These are phyloP conservation scores for Drosophila jambulina DNA, from an alignment of 1,140 invertebrate species.

Conservation along the genomic window DNA sequence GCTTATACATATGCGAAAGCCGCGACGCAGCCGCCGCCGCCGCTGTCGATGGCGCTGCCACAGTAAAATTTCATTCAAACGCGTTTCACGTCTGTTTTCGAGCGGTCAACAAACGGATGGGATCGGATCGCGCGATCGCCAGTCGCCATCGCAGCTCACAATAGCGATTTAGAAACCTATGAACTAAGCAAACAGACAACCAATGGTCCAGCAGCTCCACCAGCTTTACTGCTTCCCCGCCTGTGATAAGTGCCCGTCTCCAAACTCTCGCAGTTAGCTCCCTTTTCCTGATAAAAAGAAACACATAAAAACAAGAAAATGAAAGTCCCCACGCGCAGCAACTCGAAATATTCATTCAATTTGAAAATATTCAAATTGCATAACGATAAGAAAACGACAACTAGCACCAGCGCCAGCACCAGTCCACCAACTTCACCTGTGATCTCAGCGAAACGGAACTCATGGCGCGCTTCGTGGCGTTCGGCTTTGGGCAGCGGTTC, in stretches of 20 bases:
- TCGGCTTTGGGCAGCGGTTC: slow-evolving; percentile 52
- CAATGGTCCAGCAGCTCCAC: slow-evolving; percentile 6
- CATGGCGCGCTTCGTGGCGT: slow-evolving; percentile 77
- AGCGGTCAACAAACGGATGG: slow-evolving; percentile 66
- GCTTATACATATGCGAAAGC: slow-evolving; percentile 72
- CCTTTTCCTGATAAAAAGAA: slow-evolving; percentile 10
- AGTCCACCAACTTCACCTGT: slow-evolving; percentile 75
- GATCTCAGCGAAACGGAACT: slow-evolving; percentile 78
- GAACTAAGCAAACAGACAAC: slow-evolving; percentile 20
- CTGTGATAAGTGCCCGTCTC: slow-evolving; percentile 44
- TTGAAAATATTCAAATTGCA: slow-evolving; percentile 84
- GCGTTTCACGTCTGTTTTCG: slow-evolving; percentile 76
- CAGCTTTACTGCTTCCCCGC: not conserved
- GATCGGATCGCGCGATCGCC: slow-evolving; percentile 54
- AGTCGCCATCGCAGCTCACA: slow-evolving; percentile 18
- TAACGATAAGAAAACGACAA: slow-evolving; percentile 78
- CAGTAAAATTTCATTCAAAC: slow-evolving; percentile 82
- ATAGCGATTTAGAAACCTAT: slow-evolving; percentile 30
- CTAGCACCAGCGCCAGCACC: slow-evolving; percentile 83
- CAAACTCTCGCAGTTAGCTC: slow-evolving; percentile 21
- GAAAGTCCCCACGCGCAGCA: slow-evolving; percentile 78
- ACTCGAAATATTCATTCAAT: slow-evolving; percentile 80
- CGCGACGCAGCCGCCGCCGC: slow-evolving; percentile 21
- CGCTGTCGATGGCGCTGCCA: slow-evolving; percentile 34
- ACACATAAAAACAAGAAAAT: slow-evolving; percentile 57